Percentiles rank a stretch among this genome's conserved stretches.
These are phyloP conservation scores for Zaprionus bogoriensis DNA, from an alignment of 2,888 invertebrate genomes.

Conservation along the genomic window DNA sequence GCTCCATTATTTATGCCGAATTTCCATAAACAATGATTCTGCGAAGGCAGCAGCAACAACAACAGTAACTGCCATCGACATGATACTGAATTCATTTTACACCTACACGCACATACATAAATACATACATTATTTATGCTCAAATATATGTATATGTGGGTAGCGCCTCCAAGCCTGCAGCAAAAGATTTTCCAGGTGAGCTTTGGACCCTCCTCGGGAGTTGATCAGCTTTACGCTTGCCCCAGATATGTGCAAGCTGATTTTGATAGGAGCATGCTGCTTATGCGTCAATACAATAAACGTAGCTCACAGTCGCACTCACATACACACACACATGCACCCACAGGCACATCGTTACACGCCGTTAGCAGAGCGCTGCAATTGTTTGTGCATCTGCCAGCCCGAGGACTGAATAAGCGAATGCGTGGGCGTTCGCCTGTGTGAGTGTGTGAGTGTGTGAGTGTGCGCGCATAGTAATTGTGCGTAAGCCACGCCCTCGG, in stretches of 20 bases:
- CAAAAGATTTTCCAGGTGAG: background rate
- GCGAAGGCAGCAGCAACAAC: conserved; percentile 14
- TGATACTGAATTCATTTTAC: conserved; percentile 30
- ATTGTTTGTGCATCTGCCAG: conserved; percentile 35
- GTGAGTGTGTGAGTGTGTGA: background rate
- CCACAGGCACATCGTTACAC: background rate
- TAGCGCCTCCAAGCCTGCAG: conserved; percentile 45
- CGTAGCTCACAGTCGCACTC: background rate
- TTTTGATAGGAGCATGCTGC: conserved; percentile 36
- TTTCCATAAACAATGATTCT: conserved; percentile 59
- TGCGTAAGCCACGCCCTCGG: conserved; percentile 21
- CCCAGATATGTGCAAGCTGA: conserved; percentile 31
- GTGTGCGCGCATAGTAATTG: conserved; percentile 25
- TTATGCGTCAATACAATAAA: conserved; percentile 24
- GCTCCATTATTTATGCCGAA: conserved; percentile 49
- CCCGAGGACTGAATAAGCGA: conserved; percentile 12
- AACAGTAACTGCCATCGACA: conserved; percentile 25
- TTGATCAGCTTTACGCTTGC: background rate
- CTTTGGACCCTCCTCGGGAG: background rate
- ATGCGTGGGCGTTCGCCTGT: too few relatives aligned
- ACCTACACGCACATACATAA: background rate
- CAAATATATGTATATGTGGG: background rate
- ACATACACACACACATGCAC: background rate
- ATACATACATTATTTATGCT: conserved; percentile 4
- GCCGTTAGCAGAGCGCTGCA: too few relatives aligned